These are phyloP conservation scores for Chymomyza amoena DNA, from an alignment of 2,888 invertebrate species.

Conservation along the genomic window DNA sequence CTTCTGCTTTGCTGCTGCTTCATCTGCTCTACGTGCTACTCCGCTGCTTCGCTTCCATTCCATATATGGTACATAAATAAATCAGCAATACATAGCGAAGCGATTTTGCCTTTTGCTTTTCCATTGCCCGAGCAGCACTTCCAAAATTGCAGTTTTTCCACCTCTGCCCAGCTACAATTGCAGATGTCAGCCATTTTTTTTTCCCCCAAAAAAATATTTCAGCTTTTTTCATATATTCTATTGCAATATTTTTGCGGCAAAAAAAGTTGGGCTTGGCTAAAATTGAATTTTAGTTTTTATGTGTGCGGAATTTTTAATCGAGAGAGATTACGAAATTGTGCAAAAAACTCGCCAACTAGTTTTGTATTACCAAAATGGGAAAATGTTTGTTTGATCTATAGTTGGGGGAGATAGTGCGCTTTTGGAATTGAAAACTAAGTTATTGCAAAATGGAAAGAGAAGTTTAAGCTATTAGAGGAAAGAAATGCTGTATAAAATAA, in stretches of 20 bases:
- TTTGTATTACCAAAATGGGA: not conserved
- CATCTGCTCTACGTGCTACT: constrained; percentile 4
- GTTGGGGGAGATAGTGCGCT: no score
- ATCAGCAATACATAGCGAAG: constrained; percentile 56
- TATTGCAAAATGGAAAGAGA: no score
- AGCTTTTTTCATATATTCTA: not conserved
- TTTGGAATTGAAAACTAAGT: no score
- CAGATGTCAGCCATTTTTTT: not conserved
- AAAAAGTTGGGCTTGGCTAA: not conserved
- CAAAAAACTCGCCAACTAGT: not conserved
- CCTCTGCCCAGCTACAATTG: not conserved
- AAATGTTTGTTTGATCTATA: not conserved
- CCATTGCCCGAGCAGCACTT: constrained; percentile 9
- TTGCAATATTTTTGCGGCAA: not conserved
- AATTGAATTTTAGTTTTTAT: not conserved
- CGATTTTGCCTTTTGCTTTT: constrained; percentile 23
- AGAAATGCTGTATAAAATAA: no score
- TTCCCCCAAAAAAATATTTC: not conserved
- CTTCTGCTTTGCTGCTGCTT: not conserved
- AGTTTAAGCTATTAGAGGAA: no score
- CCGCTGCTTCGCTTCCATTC: constrained; percentile 2
- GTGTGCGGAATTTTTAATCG: not conserved
- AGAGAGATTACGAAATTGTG: not conserved
- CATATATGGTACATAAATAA: constrained; percentile 55
- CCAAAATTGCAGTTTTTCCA: constrained; percentile 17